Evolutionary conservation across 1,140 invertebrate genomes (phyloP), one percentile per base, ranked within the genome.

Genomic region (Heterodera schachtii): DNA sequence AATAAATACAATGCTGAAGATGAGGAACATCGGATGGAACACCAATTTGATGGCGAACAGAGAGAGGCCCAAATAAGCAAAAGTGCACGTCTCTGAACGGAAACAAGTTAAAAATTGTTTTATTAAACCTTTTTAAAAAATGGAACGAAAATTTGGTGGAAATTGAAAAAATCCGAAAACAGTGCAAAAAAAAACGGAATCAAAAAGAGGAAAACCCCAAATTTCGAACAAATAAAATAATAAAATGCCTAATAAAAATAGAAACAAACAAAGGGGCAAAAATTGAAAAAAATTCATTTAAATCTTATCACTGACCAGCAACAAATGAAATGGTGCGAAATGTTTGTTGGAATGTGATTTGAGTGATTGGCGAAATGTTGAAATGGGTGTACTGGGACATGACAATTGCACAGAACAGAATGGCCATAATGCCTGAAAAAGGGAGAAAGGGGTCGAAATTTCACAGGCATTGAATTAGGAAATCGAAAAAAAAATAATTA

Each of bases 361-460:
- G 97, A 16, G 97, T 97, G 5, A 99, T 94, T 31, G 97, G 97
- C 2, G 97, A 98, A 19, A 99, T 91, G 91, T 99, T 99, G 87
- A 95, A 96, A 92, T 99, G 97, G 21, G 97, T 98, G 88, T 99
- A 99, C 90, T 99, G 97, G 1, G 96, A 98, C 97, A 99, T 99
- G 0, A 98, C 96, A 89, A 99, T 96, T 3, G 97, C 97, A 92
- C 96, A 97, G 90, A 98, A 98, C 81, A 99, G 91, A 87, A 99
- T 99, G 19, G 97, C 96, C 97, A 99, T 99, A 67, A 99, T 99
- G 81, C 96, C 95, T 94, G 91, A 83, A 92, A 88, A 78, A 31
- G 31, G 60, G 44, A 7, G 46, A 75, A 82, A 71, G n/a, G 73
- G 44, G 21, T 8, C 41, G 81, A 52, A 52, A 52, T 52, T 52